Evolutionary conservation across 2,888 invertebrate genomes (phyloP).

Genomic region (Operophtera brumata): DNA sequence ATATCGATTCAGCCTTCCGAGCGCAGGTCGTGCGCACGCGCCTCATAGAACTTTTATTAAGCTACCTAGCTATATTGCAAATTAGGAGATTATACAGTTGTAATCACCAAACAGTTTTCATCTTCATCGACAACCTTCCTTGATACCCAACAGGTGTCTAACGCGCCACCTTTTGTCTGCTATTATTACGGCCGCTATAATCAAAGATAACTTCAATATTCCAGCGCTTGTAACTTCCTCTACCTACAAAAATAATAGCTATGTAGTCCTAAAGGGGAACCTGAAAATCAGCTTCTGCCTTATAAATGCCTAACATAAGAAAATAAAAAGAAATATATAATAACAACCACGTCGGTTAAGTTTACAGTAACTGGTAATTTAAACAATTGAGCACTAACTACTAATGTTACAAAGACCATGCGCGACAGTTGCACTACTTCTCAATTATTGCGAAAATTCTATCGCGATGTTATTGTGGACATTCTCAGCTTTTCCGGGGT

Average conservation of each 20-base stretch:
- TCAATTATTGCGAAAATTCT: constrained; percentile 35
- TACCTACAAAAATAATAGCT: too few species aligned
- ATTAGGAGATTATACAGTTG: too few species aligned
- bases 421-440: constrained; percentile 38
- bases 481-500: constrained; percentile 13
- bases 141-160: too few species aligned
- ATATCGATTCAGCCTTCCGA: too few species aligned
- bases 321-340: constrained; percentile 7
- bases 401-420: constrained; percentile 10
- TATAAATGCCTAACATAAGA: not conserved
- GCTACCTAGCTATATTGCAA: too few species aligned
- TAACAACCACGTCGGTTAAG: constrained; percentile 11
- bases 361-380: constrained; percentile 29
- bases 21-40: too few species aligned
- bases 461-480: constrained; percentile 34
- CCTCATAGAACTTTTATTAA: too few species aligned
- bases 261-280: too few species aligned
- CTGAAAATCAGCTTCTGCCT: not conserved
- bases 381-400: constrained; percentile 32
- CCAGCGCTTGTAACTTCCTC: not conserved
- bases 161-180: too few species aligned
- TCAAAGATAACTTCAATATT: not conserved
- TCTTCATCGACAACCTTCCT: too few species aligned
- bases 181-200: too few species aligned
- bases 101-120: too few species aligned